phyloP scores from a whole-genome alignment of 2,888 invertebrate genomes.

The Lottia scabra region DNA sequence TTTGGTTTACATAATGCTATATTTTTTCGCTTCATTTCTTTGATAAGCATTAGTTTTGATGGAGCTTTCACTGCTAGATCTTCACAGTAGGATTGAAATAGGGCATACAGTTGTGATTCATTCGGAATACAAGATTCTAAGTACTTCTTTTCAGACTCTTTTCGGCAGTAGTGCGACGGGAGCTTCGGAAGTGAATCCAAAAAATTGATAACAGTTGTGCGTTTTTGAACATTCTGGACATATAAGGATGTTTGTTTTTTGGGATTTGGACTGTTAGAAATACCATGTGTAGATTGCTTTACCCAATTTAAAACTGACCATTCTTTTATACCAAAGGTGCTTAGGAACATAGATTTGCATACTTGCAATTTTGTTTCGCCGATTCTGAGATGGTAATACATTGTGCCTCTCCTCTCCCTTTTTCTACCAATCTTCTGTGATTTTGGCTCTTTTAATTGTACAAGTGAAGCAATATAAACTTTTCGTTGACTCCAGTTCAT shows the following conservation, averaged over 20 bases:
- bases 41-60: not conserved
- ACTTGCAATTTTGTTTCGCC: not conserved
- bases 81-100: not conserved
- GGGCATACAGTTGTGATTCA: not conserved
- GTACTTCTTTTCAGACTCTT: not conserved
- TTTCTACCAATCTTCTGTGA: not conserved
- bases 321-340: conserved; percentile 1
- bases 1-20: conserved; percentile 9
- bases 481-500: conserved; percentile 8
- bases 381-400: not conserved
- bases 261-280: not conserved
- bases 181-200: conserved; percentile 2
- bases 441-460: not conserved
- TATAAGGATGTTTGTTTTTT: not conserved
- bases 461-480: conserved; percentile 5
- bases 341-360: conserved; percentile 6
- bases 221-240: not conserved
- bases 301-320: conserved; percentile 3
- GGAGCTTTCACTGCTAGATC: not conserved
- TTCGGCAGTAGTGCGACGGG: conserved; percentile 13
- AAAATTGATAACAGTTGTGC: not conserved
- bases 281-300: not conserved
- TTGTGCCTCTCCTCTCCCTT: not conserved
- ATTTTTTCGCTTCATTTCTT: conserved; percentile 8
- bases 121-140: not conserved